Evolutionary conservation across 2,113 vertebrate genomes (phyloP), one percentile per base, ranked within the genome.

Genomic region (Euleptes europaea): DNA sequence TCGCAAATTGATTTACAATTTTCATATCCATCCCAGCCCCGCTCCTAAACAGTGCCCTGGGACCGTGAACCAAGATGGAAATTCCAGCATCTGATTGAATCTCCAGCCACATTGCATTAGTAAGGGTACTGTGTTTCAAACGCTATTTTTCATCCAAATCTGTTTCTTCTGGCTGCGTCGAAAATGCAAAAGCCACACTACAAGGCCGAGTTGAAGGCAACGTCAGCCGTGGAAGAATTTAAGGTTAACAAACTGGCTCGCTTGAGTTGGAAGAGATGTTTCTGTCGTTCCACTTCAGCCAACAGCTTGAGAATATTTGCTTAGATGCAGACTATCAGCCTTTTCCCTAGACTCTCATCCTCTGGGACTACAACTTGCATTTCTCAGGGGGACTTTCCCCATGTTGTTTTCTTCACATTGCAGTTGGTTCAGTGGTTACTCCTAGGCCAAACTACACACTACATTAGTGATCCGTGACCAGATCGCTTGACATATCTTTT

Each of bases 1-100:
- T 92, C 93, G 71, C 86, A 91, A 90, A 82, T 28, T 10, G 21
- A 90, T 91, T 89, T 73, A 81, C 76, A 89, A 79, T 81, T 75
- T 72, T 86, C 6, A 0, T 78, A 71, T 65, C 63, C 3, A 70
- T 69, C 33, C 67, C 67, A 72, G 19, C 31, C 51, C 67, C 77
- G 70, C 54, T 13, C 72, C 6, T 1, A 2, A 0, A 78, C 67
- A 85, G 85, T 90, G 88, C 91, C 89, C 35, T 40, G 81, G 31
- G n/a, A 80, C 85, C 89, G 71, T 79, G 90, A 72, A 86, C 72
- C 77, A 75, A 88, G 79, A 80, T 1, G 1, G 71, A 85, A 78
- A 90, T 84, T 38, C 76, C 2, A 1, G 28, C 65, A 86, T 73
- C 90, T 90, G 35, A 71, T n/a, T 1, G 12, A 44, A 35, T 47